A percentile compares a stretch with the other conserved stretches of the same genome.
Evolutionary conservation across 2,797 vertebrate species (phyloP).

Genomic region (Prionace glauca): DNA sequence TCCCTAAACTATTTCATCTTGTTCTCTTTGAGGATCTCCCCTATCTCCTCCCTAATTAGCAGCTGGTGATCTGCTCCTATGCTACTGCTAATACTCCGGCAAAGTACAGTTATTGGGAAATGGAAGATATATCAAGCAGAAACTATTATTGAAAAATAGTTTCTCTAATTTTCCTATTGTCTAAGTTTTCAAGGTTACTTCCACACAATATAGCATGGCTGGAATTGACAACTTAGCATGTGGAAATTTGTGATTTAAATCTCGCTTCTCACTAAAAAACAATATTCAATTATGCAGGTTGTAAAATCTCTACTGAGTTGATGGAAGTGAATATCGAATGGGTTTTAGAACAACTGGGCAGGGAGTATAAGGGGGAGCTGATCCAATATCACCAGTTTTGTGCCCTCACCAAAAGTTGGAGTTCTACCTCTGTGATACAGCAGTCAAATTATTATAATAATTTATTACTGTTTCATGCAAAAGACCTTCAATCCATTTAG

Average conservation of each 20-base stretch:
- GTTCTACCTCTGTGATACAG: not conserved
- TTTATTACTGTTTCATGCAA: not conserved
- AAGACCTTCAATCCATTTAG: not conserved
- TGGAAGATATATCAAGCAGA: not conserved
- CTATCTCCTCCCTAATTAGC: not conserved
- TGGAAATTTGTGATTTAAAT: not conserved
- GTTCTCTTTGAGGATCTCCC: not conserved
- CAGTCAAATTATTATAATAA: not conserved
- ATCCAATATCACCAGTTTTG: not conserved
- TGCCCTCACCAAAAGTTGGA: not conserved
- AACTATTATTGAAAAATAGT: not conserved
- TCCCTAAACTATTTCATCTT: not conserved
- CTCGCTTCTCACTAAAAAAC: not conserved
- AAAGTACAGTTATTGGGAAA: not conserved
- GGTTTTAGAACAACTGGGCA: not conserved
- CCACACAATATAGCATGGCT: not conserved
- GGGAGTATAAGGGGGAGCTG: not conserved
- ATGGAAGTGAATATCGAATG: not conserved
- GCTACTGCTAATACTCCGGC: not conserved
- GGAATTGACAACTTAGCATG: not conserved
- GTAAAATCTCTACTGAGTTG: not conserved
- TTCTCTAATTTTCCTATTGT: not conserved
- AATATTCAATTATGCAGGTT: not conserved
- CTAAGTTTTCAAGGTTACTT: not conserved
- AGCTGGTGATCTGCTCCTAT: not conserved